Evolutionary conservation across 2,888 invertebrate species (phyloP), one percentile per base, ranked within the genome.

Genomic region (Drosophila tripunctata): DNA sequence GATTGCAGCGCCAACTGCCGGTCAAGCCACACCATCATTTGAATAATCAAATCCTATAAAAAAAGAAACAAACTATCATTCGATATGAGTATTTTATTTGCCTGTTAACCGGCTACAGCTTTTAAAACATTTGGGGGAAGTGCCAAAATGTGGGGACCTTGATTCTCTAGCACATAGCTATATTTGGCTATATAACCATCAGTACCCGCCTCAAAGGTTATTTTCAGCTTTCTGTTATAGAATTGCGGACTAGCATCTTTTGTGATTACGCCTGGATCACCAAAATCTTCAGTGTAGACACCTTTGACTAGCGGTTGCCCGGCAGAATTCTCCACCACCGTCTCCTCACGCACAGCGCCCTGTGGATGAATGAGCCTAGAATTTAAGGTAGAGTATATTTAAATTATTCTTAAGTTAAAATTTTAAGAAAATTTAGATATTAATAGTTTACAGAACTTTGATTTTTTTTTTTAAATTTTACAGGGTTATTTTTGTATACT

Each of bases 171-270:
- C 0, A 41, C 17, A 31, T 40, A 69, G 2, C 17, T 67, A 8
- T 60, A 73, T 19, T 73, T 70, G 48, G 69, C 68, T 8, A 47
- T 3, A 47, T 73, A 70, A 4, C 69, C 69, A 41, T 73, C 41
- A 0, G 4, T 48, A 0, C 73, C 68, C 0, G 68, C 73, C 15
- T 67, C 47, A 40, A 73, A 69, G 21, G 24, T 48, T 3, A 73
- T 38, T 17, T 38, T n/a, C 33, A 73, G 12, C 8, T 38, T 24
- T 17, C 12, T 12, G 21, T 8, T 27, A 3, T 3, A 43, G 6
- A 0, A 5, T 43, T 43, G 3, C 1, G 14, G 2, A 10, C 2
- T 15, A 1, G 19, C 2, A 7, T 21, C 19, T 4, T 21, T 31
- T 1, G 19, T 38, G 45, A 15, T 17, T 2, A 52, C 63, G 7